phyloP scores from a whole-genome alignment of 2,797 vertebrate species.

The Danio tinwini region DNA sequence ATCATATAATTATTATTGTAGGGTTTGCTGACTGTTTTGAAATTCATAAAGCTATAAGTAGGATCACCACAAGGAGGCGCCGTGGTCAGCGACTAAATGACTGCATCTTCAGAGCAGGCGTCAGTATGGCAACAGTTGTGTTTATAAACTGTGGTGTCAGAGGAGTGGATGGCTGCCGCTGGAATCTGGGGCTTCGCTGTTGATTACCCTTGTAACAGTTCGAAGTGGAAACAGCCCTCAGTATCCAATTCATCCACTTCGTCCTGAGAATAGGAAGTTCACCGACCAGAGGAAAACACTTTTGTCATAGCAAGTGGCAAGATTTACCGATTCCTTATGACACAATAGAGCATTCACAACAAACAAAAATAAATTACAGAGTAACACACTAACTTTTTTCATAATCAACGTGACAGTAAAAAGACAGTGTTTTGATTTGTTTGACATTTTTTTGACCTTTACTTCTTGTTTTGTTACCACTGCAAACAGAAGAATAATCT shows the following conservation, averaged over 20 bases:
- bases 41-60: neutral
- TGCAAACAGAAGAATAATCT: constrained; percentile 20
- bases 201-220: constrained; percentile 43
- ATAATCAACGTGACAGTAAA: neutral
- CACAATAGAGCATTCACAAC: neutral
- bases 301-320: neutral
- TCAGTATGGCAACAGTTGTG: constrained; percentile 57
- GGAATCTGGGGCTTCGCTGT: constrained; percentile 42
- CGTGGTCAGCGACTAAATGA: neutral
- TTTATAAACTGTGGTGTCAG: constrained; percentile 58
- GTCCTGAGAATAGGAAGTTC: constrained; percentile 42
- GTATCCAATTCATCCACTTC: constrained; percentile 33
- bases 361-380: neutral
- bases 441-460: constrained; percentile 19
- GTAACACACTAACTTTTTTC: neutral
- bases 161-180: constrained; percentile 38
- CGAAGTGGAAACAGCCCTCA: constrained; percentile 27
- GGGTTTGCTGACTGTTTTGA: constrained; percentile 37
- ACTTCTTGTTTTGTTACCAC: neutral
- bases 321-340: neutral
- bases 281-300: constrained; percentile 41
- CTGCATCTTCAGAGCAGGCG: constrained; percentile 9
- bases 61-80: constrained; percentile 34
- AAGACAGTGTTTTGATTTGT: neutral
- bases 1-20: neutral